Base-by-base conservation (phyloP, 2,888 invertebrate species). In the Metacarcinus magister region DNA sequence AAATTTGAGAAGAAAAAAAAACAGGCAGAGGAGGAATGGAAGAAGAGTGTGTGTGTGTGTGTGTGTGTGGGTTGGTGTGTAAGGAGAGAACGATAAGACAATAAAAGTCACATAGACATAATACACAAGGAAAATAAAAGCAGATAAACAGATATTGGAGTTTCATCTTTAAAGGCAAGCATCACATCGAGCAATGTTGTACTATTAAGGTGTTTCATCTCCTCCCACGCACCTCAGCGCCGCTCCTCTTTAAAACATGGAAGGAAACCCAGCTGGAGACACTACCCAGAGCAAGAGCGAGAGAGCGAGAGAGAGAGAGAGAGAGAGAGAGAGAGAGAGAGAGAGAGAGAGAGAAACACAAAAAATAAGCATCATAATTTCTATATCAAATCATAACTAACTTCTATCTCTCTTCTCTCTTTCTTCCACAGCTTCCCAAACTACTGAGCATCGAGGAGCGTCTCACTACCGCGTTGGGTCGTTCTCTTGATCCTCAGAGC, bases 391-490 rank as follows among this genome's bases (percentile, higher is more conserved):
- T 16, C 32, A 82, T 13, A 32, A 13, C 82, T 13, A 32, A 82
- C 82, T 19, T 67, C n/a, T 82, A 28, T 32, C 82, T 82, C 82
- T 32, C 67, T 82, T 32, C 13, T 82, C 82, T 82, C 32, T 32
- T 16, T 87, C 87, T 87, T 16, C 87, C 87, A 92, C 93, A 93
- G 93, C 75, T 93, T 67, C 93, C 93, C 13, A 93, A 93, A 75
- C 16, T 92, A 28, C 43, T 90, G 75, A 95, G 89, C 48, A 32
- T 95, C 13, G 95, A 95, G 19, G 95, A 95, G 19, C 91, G 92
- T 10, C 46, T 95, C 16, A 67, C 48, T 75, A 89, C 95, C 32
- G 87, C 92, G 19, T 43, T 92, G 39, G 54, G 95, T 43, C 91
- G 75, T 28, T 67, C 95, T n/a, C 46, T 92, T 3, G 91, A 95